Base-by-base conservation (phyloP, 2,888 invertebrate species). In the Oscheius sp. region DNA sequence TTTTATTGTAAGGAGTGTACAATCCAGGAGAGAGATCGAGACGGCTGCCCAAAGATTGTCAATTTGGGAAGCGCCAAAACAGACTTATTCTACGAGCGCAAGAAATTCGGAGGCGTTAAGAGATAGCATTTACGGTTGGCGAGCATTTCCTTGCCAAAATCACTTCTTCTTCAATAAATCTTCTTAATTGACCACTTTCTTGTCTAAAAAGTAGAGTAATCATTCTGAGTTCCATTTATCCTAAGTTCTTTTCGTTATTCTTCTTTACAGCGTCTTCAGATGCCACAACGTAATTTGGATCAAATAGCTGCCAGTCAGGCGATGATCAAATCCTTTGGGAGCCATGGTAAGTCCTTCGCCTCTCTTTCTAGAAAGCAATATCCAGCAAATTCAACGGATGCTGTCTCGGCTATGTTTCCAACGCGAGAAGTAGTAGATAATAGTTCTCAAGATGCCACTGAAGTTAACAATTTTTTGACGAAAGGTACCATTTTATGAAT, bases 1-100 rank as follows among this genome's bases (percentile, higher is more conserved):
- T 99, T 98, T 88, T 98, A 98, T 87, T 98, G 98, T 88, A 98
- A 98, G 88, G 97, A 98, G 88, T 98, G 98, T 86, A 99, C 98
- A 0, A 93, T 97, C 80, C 95, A 96, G 88, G 98, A 99, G 87
- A 99, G 98, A 90, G 90, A 94, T 93, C 91, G 98, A 87, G 98
- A 99, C 88, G 98, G 98, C 0, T 98, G 98, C 88, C 98, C 98
- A 0, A 99, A 99, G 89, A 99, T 98, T 89, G 98, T 99, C 0
- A 98, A 98, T 88, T 89, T 98, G 66, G 98, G 98, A 69, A 96
- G 96, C 88, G 97, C 97, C 0, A 98, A 98, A 89, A 99, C 98
- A 71, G 98, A 98, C 90, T 89, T 98, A 84, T 98, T 98, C 89
- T 98, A 99, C 86, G 98, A 98, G 88, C 90, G 97, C 84, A 99